Evolutionary conservation across 2,113 vertebrate species (phyloP).

Genomic region (Morone chrysops): DNA sequence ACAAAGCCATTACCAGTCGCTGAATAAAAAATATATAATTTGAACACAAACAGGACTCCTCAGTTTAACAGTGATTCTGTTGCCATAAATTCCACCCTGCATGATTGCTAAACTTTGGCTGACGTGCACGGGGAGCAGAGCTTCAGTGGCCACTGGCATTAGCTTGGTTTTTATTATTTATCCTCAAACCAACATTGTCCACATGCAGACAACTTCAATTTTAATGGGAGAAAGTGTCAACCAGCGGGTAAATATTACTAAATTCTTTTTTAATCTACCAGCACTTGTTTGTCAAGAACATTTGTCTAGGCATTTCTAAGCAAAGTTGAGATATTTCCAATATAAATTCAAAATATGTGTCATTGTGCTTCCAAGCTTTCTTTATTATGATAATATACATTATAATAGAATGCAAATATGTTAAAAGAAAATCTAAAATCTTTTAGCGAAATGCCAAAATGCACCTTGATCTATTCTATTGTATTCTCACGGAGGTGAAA

Average conservation of each 20-base stretch:
- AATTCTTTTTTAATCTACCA: too few species aligned
- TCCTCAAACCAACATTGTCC: neutral
- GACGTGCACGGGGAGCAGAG: neutral
- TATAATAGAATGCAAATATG: neutral
- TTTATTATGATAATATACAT: neutral
- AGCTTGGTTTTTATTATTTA: neutral
- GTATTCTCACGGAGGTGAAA: neutral
- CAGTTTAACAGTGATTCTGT: neutral
- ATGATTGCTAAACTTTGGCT: constrained; percentile 13
- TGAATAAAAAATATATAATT: neutral
- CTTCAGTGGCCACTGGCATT: neutral
- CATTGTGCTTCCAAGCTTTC: neutral
- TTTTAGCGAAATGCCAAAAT: neutral
- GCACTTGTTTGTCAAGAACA: neutral
- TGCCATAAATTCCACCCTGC: too few species aligned
- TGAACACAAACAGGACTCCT: neutral
- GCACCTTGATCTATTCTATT: neutral
- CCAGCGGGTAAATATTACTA: neutral
- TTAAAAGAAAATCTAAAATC: neutral
- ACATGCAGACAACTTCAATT: too few species aligned
- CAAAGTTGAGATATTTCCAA: neutral
- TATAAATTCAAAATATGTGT: neutral
- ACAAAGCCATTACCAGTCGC: neutral
- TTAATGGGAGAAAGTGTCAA: neutral
- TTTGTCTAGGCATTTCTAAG: neutral